Conservation (phyloP, 1,140 invertebrate genomes). For the Caenorhabditis brenneri region DNA sequence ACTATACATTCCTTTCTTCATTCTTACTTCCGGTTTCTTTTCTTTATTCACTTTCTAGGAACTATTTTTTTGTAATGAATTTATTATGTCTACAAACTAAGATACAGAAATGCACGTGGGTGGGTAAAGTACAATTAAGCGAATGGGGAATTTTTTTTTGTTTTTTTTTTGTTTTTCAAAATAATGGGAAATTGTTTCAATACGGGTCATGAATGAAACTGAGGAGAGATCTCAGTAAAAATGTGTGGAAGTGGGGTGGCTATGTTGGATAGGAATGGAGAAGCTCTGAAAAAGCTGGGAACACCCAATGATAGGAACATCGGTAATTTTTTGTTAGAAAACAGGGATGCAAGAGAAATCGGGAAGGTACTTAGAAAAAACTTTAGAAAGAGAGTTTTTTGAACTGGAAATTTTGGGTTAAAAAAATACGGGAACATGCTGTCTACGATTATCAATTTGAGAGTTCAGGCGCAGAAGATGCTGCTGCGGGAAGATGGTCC, state of each 20-base stretch:
- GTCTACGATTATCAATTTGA: too few relatives aligned
- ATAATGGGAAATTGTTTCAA: not conserved
- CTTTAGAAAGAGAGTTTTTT: not conserved
- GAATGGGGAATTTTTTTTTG: not conserved
- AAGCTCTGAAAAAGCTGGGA: not conserved
- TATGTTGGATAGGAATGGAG: not conserved
- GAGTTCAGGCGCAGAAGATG: not conserved
- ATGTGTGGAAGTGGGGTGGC: not conserved
- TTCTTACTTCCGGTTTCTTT: not conserved
- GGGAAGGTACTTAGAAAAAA: not conserved
- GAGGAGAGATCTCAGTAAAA: not conserved
- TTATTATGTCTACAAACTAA: not conserved
- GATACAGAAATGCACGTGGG: not conserved
- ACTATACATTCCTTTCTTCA: not conserved
- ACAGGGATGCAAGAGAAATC: not conserved
- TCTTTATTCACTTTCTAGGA: not conserved
- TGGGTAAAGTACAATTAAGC: not conserved
- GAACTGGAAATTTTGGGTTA: too few relatives aligned
- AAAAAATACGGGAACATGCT: too few relatives aligned
- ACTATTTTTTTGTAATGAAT: not conserved
- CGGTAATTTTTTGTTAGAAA: too few relatives aligned
- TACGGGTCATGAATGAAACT: not conserved
- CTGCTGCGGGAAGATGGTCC: not conserved
- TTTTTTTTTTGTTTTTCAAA: too few relatives aligned
- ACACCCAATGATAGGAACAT: not conserved